These are phyloP conservation scores for Amphipyra berbera DNA, from an alignment of 2,888 invertebrate species.

Conservation along the genomic window DNA sequence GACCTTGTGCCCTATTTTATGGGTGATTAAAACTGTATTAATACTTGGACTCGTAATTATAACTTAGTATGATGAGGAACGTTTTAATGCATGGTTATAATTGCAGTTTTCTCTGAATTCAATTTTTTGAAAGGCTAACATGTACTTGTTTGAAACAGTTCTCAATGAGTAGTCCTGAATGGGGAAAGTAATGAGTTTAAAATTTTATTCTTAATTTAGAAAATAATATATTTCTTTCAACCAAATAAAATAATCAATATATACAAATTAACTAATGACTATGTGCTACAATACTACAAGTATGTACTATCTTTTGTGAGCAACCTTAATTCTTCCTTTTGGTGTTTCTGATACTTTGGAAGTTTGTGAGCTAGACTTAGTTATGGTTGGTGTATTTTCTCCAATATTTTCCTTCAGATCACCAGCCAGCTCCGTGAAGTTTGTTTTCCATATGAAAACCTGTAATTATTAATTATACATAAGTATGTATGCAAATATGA, in stretches of 20 bases:
- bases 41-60: constrained; percentile 53
- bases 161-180: constrained; percentile 74
- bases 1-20: constrained; percentile 79
- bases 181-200: constrained; percentile 58
- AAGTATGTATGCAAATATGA: constrained; percentile 13
- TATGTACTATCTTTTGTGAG: constrained; percentile 68
- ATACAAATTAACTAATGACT: constrained; percentile 45
- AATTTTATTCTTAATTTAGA: constrained; percentile 43
- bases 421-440: constrained; percentile 80
- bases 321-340: constrained; percentile 76
- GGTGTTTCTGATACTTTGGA: constrained; percentile 67
- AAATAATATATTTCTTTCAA: constrained; percentile 48
- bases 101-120: constrained; percentile 79
- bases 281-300: constrained; percentile 38
- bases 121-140: constrained; percentile 77
- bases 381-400: constrained; percentile 64
- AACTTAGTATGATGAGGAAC: constrained; percentile 68
- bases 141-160: constrained; percentile 73
- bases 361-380: constrained; percentile 64
- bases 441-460: constrained; percentile 89
- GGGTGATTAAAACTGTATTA: constrained; percentile 69
- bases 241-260: constrained; percentile 49
- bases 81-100: constrained; percentile 63
- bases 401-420: constrained; percentile 78
- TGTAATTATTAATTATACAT: constrained; percentile 62